Percentiles rank a stretch among this genome's conserved stretches.
Evolutionary conservation across 2,888 invertebrate species (phyloP).

Genomic region (Nineta flava): DNA sequence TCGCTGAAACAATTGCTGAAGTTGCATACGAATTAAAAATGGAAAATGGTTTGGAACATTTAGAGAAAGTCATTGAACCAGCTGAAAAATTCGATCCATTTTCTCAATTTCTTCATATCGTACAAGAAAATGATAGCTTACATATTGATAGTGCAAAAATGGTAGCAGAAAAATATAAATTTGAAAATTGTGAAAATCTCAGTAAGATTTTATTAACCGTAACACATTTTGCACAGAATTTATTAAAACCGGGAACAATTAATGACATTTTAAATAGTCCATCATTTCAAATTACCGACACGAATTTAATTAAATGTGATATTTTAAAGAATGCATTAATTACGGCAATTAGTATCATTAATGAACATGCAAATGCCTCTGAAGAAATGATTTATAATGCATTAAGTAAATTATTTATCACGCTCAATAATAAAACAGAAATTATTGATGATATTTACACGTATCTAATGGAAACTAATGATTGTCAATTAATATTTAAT

Average conservation of each 20-base stretch:
- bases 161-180: not conserved
- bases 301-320: not conserved
- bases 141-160: not conserved
- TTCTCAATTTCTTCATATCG: not conserved
- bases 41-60: constrained; percentile 3
- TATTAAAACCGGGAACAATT: not conserved
- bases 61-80: not conserved
- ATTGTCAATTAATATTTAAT: constrained; percentile 15
- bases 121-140: not conserved
- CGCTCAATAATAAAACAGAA: not conserved
- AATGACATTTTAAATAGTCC: not conserved
- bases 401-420: constrained; percentile 2
- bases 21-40: not conserved
- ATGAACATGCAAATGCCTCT: constrained; percentile 1
- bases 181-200: not conserved
- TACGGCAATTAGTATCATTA: not conserved
- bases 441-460: not conserved
- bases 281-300: not conserved
- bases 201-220: constrained; percentile 1
- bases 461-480: not conserved
- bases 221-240: constrained; percentile 2
- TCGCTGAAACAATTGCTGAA: not conserved
- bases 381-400: not conserved
- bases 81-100: not conserved
- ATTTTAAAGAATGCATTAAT: constrained; percentile 4